Conservation (phyloP, 2,113 vertebrate species). For the Oostethus manadensis region DNA sequence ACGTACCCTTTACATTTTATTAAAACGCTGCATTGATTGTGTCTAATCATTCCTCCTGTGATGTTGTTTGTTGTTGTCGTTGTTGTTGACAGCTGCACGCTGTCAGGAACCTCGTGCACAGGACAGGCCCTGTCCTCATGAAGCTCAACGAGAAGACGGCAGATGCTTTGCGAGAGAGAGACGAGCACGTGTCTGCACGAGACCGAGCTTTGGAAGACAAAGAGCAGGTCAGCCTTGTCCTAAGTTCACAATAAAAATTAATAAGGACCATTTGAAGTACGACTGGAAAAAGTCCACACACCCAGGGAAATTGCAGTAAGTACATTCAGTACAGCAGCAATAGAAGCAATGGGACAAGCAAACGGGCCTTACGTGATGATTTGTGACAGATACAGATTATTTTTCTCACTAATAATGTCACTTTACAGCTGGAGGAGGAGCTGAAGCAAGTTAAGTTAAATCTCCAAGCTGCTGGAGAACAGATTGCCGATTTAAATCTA, state of each 20-base stretch:
- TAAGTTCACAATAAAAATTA: too few species aligned
- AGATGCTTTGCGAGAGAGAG: conserved; percentile 58
- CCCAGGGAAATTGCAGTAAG: too few species aligned
- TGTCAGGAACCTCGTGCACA: conserved; percentile 63
- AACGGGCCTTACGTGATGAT: not conserved
- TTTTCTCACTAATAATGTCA: not conserved
- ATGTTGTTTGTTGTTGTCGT: not conserved
- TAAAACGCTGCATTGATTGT: too few species aligned
- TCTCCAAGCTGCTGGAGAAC: conserved; percentile 55
- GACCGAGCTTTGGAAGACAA: conserved; percentile 62
- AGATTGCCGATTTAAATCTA: conserved; percentile 65
- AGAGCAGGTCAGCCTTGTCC: conserved; percentile 50
- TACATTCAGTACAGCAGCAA: too few species aligned
- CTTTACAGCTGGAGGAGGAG: conserved; percentile 59
- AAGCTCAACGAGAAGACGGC: conserved; percentile 68
- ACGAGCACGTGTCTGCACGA: conserved; percentile 54
- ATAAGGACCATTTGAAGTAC: too few species aligned
- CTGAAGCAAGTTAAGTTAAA: conserved; percentile 33
- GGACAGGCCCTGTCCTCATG: conserved; percentile 54
- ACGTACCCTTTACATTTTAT: too few species aligned
- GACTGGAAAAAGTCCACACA: not conserved
- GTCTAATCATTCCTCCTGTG: not conserved
- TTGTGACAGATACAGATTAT: not conserved
- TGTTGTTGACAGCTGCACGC: conserved; percentile 60
- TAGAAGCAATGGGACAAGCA: too few species aligned